Evolutionary conservation across 2,797 vertebrate genomes (phyloP), one percentile per base, ranked within the genome.

Genomic region (Etheostoma nigrum): DNA sequence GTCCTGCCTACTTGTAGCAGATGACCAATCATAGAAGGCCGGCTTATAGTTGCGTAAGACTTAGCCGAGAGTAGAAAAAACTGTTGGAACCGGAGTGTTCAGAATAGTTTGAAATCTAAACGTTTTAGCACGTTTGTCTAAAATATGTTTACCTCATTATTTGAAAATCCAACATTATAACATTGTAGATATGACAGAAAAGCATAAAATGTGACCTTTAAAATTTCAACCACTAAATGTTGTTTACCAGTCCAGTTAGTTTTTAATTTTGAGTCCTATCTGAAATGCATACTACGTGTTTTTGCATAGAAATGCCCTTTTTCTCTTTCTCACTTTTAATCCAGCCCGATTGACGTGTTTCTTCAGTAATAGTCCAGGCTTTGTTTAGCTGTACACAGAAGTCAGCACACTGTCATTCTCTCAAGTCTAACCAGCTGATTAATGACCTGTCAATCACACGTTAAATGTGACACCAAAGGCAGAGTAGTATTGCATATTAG

Each of bases 281-380:
- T 45, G 36, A 75, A 73, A 25, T 67, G 36, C 71, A 67, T 33
- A 13, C 55, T 47, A 67, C 71, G 57, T 59, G 33, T 74, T 66
- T 66, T 47, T 67, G 71, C 76, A 80, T 82, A 58, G 58, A 62
- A 84, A 77, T 72, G 4, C 6, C 18, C 15, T 21, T 44, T 57
- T 47, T 68, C 21, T 4, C 21, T 4, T 40, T 44, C 54, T 71
- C 45, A n/a, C 61, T 68, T 30, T 60, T n/a, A 61, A 71, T 59
- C 36, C 13, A n/a, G 18, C 12, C 27, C 15, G 8, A 1, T 49
- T 65, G 23, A 45, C 4, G 7, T 0, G 11, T 70, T 52, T 48
- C 16, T 52, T 59, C n/a, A 53, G 6, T 36, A 21, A 54, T 7
- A 13, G 45, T 4, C n/a, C 11, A 11, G 3, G 14, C 8, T 74